Evolutionary conservation across 2,113 vertebrate species (phyloP).

Genomic region (Centrocercus urophasianus): DNA sequence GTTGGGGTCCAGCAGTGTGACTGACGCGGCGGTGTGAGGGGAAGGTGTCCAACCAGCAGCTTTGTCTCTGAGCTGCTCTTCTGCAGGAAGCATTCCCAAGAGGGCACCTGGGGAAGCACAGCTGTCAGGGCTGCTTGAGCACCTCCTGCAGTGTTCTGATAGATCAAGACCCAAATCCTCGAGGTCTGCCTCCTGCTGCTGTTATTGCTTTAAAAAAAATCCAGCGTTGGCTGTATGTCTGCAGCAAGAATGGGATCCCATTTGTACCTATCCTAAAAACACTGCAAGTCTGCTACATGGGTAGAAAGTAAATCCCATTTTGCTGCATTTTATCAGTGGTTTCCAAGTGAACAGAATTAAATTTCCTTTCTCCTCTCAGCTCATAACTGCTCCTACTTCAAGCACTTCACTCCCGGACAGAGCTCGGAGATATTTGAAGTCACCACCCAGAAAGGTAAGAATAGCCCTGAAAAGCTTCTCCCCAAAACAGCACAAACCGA

Average conservation of each 20-base stretch:
- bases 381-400: constrained; percentile 94
- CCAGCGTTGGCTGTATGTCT: background rate
- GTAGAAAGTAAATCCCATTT: background rate
- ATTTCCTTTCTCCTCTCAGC: constrained; percentile 74
- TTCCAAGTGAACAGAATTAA: background rate
- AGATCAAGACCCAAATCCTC: background rate
- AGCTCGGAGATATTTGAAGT: constrained; percentile 90
- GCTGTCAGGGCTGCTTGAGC: background rate
- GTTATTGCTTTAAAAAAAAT: too few species aligned
- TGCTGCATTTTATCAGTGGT: background rate
- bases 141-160: background rate
- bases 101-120: too few species aligned
- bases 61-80: background rate
- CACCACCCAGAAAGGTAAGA: constrained; percentile 93
- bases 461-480: background rate
- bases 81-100: background rate
- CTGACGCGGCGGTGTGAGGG: background rate
- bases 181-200: background rate
- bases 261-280: background rate
- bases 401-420: constrained; percentile 91
- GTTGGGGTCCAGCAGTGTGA: background rate
- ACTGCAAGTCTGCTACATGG: background rate
- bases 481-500: background rate
- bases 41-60: background rate
- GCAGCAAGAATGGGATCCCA: background rate